Evolutionary conservation across 2,888 invertebrate genomes (phyloP).

Genomic region (Drosophila prostipennis): DNA sequence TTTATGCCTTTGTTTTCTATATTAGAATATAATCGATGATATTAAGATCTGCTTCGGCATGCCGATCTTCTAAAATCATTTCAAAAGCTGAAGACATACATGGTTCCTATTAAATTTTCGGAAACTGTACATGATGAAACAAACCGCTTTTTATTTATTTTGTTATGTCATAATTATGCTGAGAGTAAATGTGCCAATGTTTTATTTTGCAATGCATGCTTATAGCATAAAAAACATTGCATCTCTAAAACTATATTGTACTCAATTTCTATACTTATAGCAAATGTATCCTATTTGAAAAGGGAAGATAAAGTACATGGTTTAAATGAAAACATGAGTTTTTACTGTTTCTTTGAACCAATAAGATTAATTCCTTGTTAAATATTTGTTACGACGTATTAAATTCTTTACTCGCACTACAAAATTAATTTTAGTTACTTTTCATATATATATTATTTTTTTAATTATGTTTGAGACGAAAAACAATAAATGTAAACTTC

Average conservation of each 20-base stretch:
- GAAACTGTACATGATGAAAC: conserved; percentile 8
- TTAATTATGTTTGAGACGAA: background rate
- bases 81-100: background rate
- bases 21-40: conserved; percentile 45
- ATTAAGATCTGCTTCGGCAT: conserved; percentile 37
- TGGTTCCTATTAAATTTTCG: conserved; percentile 4
- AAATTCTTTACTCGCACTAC: conserved; percentile 2
- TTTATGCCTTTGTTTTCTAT: conserved; percentile 74
- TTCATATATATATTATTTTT: background rate
- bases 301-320: background rate
- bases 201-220: conserved; percentile 33
- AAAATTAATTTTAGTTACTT: background rate
- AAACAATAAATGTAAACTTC: conserved; percentile 2
- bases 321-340: background rate
- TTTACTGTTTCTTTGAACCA: conserved; percentile 3
- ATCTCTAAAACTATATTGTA: background rate
- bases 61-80: conserved; percentile 31
- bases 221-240: conserved; percentile 12
- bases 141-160: background rate
- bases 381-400: conserved; percentile 26
- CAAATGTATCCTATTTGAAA: background rate
- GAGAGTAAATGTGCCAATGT: conserved; percentile 41
- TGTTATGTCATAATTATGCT: conserved; percentile 1
- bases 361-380: conserved; percentile 16
- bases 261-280: background rate